A percentile compares a stretch with the other conserved stretches of the same genome.
These are phyloP conservation scores for Alligator mississippiensis DNA, from an alignment of 2,113 vertebrate genomes.

Conservation along the genomic window DNA sequence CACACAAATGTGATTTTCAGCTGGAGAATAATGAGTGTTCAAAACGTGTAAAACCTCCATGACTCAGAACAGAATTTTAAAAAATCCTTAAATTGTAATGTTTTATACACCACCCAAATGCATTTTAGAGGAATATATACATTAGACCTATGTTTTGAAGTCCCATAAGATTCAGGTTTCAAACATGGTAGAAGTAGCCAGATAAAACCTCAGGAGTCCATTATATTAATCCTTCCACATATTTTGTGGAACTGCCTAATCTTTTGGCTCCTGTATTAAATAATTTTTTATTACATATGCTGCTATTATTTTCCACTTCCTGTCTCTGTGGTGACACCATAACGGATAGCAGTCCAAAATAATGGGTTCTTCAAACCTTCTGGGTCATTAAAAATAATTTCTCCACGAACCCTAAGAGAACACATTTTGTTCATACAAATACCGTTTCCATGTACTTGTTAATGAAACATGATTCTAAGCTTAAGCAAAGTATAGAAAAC, in stretches of 20 bases:
- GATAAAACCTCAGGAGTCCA: constrained; percentile 1
- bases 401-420: constrained; percentile 40
- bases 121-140: neutral
- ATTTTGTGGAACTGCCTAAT: constrained; percentile 12
- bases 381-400: constrained; percentile 60
- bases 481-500: constrained; percentile 67
- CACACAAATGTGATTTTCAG: neutral
- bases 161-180: constrained; percentile 20
- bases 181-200: neutral
- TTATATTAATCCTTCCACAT: neutral
- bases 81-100: neutral
- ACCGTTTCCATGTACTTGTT: constrained; percentile 32
- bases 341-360: constrained; percentile 38
- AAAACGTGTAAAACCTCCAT: neutral
- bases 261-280: neutral
- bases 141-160: constrained; percentile 14
- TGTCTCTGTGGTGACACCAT: constrained; percentile 1
- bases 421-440: constrained; percentile 50
- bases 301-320: constrained; percentile 40
- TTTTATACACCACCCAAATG: neutral
- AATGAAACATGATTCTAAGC: constrained; percentile 64
- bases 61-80: neutral
- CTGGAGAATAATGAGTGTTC: neutral
- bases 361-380: constrained; percentile 14
- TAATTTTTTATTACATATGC: constrained; percentile 27